phyloP scores from a whole-genome alignment of 2,888 invertebrate genomes.

The Sarcophaga caerulescens region DNA sequence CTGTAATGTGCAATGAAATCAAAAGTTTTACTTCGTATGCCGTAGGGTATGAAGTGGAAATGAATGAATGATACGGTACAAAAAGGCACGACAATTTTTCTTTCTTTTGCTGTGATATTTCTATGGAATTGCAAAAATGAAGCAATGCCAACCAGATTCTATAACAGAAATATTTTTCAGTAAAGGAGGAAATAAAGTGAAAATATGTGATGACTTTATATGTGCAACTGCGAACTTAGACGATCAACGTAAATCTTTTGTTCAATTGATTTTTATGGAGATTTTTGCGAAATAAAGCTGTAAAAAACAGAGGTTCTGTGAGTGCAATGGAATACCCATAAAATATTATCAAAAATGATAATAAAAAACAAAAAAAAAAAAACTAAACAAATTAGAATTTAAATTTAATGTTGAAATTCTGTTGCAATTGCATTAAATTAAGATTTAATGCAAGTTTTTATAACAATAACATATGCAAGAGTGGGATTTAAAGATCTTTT shows the following conservation, averaged over 20 bases:
- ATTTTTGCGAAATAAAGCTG: neutral
- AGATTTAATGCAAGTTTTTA: no score
- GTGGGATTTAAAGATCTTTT: no score
- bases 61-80: no score
- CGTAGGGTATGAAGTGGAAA: neutral
- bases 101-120: neutral
- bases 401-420: constrained; percentile 39
- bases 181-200: constrained; percentile 30
- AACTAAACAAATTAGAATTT: constrained; percentile 47
- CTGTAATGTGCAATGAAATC: no score
- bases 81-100: neutral
- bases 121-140: neutral
- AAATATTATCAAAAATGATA: neutral
- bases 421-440: no score
- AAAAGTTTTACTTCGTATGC: no score
- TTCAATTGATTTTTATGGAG: constrained; percentile 51
- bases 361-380: neutral
- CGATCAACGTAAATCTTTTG: constrained; percentile 49
- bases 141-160: neutral
- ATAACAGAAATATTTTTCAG: constrained; percentile 3
- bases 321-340: neutral
- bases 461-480: no score
- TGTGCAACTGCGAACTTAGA: neutral
- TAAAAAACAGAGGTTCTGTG: neutral
- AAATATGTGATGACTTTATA: constrained; percentile 49